phyloP scores from a whole-genome alignment of 2,113 vertebrate species.

The Sorex araneus region DNA sequence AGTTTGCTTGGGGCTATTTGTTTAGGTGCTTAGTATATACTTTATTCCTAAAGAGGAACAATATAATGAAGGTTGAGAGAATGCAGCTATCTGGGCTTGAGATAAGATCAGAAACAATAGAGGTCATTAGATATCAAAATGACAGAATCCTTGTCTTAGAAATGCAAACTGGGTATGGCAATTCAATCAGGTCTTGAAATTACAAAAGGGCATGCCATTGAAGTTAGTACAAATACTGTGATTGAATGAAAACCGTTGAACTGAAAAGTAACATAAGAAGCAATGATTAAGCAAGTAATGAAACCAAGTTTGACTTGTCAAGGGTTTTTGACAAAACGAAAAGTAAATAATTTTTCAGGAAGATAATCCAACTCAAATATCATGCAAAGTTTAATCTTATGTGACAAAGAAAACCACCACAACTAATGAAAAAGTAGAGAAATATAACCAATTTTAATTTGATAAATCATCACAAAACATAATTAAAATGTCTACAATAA shows the following conservation, averaged over 20 bases:
- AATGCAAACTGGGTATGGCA: neutral
- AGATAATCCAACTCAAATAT: neutral
- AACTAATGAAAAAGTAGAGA: neutral
- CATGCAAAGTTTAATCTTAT: neutral
- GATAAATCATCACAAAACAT: neutral
- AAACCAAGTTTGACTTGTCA: neutral
- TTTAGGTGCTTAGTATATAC: neutral
- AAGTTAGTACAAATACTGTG: neutral
- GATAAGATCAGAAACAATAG: neutral
- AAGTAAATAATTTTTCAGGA: neutral
- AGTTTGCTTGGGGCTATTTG: neutral
- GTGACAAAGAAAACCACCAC: neutral
- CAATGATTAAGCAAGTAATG: neutral
- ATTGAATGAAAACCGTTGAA: neutral
- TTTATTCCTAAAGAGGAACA: neutral
- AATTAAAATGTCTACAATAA: neutral
- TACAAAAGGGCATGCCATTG: neutral
- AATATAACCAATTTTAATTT: neutral
- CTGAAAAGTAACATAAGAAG: neutral
- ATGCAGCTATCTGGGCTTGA: neutral
- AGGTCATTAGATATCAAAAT: neutral
- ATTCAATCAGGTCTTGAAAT: neutral
- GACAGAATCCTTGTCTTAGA: neutral
- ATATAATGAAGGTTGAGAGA: neutral
- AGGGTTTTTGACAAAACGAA: neutral